Percentiles rank a stretch among this genome's conserved stretches.
These are phyloP conservation scores for Penelope pileata DNA, from an alignment of 2,113 vertebrate genomes.

Conservation along the genomic window DNA sequence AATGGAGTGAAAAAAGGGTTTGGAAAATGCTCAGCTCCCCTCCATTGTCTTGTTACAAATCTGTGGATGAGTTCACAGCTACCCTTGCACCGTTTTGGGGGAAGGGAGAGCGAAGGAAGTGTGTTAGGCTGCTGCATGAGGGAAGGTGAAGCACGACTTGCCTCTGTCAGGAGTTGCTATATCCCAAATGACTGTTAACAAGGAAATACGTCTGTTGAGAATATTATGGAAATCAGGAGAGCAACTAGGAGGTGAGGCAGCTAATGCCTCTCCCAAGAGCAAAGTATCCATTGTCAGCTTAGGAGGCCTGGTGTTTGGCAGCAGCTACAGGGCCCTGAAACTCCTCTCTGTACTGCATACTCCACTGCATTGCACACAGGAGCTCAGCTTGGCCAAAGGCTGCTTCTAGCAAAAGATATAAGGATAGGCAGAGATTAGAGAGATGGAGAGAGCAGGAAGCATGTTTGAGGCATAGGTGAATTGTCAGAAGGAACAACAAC, in stretches of 20 bases:
- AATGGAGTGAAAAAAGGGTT: neutral
- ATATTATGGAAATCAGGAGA: neutral
- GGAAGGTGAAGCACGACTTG: neutral
- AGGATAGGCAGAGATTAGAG: neutral
- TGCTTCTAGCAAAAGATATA: neutral
- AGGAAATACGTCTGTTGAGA: neutral
- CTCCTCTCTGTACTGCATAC: neutral
- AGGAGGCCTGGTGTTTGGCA: neutral
- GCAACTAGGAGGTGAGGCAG: neutral
- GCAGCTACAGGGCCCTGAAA: neutral
- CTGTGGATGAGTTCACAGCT: neutral
- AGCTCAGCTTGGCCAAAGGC: neutral
- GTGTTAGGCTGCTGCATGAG: neutral
- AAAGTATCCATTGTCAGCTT: neutral
- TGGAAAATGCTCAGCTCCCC: neutral
- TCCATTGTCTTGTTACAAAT: neutral
- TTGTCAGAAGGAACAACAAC: neutral
- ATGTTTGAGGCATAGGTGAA: neutral
- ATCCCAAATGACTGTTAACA: neutral
- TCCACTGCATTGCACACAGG: neutral
- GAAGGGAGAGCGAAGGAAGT: neutral
- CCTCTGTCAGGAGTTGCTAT: neutral
- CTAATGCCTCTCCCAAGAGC: neutral
- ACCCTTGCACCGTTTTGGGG: fast-evolving
- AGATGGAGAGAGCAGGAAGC: neutral